These are phyloP conservation scores for Xestoiulus laeticollis DNA, from an alignment of 2,888 invertebrate genomes.

Conservation along the genomic window DNA sequence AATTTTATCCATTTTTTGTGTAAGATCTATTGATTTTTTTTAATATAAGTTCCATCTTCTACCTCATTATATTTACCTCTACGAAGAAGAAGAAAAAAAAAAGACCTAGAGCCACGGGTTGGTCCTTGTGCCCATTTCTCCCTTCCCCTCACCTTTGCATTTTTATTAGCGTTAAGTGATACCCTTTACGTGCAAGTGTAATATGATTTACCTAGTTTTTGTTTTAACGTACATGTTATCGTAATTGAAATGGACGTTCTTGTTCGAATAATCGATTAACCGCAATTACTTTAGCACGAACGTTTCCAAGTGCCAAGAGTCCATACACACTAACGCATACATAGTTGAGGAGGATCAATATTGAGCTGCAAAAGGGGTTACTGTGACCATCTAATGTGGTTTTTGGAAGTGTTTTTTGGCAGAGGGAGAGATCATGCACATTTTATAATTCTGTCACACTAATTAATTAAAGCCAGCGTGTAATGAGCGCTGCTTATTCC, in stretches of 20 bases:
- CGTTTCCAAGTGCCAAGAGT: slow-evolving; percentile 30
- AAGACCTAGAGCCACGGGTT: neutral
- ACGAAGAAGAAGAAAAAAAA: neutral
- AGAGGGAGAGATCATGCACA: neutral
- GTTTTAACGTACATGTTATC: neutral
- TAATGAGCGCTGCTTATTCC: neutral
- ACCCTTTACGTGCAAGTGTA: neutral
- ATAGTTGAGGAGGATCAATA: neutral
- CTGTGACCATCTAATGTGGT: neutral
- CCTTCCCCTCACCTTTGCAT: neutral
- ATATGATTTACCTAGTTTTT: neutral
- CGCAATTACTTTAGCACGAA: neutral
- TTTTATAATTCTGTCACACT: neutral
- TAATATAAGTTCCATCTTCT: neutral
- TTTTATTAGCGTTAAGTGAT: neutral
- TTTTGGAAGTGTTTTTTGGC: neutral
- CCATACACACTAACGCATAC: slow-evolving; percentile 27
- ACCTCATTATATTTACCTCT: slow-evolving; percentile 15
- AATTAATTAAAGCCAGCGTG: neutral
- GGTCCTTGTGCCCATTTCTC: neutral
- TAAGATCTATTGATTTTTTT: neutral
- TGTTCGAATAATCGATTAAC: neutral
- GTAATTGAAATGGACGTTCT: neutral
- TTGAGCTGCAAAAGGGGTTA: neutral
- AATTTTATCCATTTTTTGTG: neutral